phyloP scores from a whole-genome alignment of 1,140 invertebrate genomes.

The Andricus grossulariae region DNA sequence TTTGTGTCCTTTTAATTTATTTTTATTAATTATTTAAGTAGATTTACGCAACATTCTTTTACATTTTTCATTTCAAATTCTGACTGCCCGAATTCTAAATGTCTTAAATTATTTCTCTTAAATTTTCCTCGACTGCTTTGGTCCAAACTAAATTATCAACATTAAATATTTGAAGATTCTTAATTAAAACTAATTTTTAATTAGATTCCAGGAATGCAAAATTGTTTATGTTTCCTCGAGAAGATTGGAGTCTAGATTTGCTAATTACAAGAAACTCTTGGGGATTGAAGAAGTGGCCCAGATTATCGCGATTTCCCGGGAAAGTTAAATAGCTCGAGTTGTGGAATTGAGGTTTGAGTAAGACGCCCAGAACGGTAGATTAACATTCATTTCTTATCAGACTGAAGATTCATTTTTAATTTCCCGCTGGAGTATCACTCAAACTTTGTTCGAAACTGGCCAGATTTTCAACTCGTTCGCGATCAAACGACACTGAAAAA shows the following conservation, averaged over 20 bases:
- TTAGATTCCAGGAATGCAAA: too few species aligned
- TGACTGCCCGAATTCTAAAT: too few species aligned
- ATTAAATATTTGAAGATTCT: too few species aligned
- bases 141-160: too few species aligned
- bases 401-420: conserved; percentile 6
- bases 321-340: conserved; percentile 19
- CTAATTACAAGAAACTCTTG: conserved; percentile 1
- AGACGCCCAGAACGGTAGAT: not conserved
- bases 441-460: conserved; percentile 16
- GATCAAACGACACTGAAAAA: not conserved
- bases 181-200: too few species aligned
- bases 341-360: conserved; percentile 25
- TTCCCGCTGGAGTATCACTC: conserved; percentile 8
- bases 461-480: not conserved
- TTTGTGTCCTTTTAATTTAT: too few species aligned
- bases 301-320: not conserved
- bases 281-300: not conserved
- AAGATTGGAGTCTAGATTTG: not conserved
- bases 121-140: too few species aligned
- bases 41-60: too few species aligned
- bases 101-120: too few species aligned
- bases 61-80: too few species aligned
- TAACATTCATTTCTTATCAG: conserved; percentile 26
- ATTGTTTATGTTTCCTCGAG: not conserved
- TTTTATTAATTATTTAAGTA: too few species aligned